Evolutionary conservation across 2,888 invertebrate genomes (phyloP).

Genomic region (Biston stratarius): DNA sequence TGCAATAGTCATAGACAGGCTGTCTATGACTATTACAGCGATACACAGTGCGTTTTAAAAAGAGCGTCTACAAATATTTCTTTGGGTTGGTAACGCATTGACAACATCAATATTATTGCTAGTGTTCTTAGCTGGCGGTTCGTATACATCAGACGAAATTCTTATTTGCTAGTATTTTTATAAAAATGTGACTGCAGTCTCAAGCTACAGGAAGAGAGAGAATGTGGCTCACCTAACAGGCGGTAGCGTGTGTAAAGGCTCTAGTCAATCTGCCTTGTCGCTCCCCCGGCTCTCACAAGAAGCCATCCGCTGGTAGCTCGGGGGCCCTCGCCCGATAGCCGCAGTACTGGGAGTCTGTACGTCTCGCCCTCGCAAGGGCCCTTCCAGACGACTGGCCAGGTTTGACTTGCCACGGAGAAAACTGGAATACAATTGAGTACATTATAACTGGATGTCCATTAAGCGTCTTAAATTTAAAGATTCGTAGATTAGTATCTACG

Average conservation of each 20-base stretch:
- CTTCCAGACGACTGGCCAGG: conserved; percentile 78
- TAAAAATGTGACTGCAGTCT: background rate
- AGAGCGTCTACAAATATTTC: too few species aligned
- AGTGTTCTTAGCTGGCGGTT: too few species aligned
- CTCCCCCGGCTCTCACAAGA: conserved; percentile 93
- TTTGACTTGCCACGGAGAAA: conserved; percentile 96
- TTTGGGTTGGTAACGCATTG: too few species aligned
- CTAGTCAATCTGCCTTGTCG: conserved; percentile 95
- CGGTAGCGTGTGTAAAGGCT: conserved; percentile 87
- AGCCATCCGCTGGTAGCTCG: conserved; percentile 94
- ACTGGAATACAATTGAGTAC: conserved; percentile 77
- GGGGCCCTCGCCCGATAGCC: conserved; percentile 89
- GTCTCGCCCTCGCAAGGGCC: conserved; percentile 81
- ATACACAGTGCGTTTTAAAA: too few species aligned
- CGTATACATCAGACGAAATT: too few species aligned
- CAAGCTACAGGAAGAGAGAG: too few species aligned
- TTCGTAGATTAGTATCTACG: too few species aligned
- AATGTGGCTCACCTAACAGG: conserved; percentile 70
- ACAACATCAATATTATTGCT: too few species aligned
- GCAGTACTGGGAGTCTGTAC: conserved; percentile 91
- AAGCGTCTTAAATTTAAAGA: too few species aligned
- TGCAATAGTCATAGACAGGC: too few species aligned
- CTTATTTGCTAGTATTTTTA: too few species aligned
- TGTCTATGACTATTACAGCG: too few species aligned
- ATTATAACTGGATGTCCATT: background rate